Conservation (phyloP, 2,888 invertebrate genomes). For the Doris montereyensis region DNA sequence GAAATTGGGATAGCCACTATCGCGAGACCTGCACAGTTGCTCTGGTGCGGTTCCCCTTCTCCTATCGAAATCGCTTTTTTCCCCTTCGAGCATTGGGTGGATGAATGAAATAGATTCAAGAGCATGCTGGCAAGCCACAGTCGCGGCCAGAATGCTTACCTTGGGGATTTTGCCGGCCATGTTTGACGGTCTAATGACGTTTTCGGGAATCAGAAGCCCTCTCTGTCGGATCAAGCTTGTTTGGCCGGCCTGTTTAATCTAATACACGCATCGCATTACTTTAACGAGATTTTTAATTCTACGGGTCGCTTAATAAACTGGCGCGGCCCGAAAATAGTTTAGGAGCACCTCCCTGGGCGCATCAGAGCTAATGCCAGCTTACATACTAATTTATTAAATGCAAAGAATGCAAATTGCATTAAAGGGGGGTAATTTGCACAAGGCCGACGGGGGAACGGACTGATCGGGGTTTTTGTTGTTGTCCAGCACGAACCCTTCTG, state of each 20-base stretch:
- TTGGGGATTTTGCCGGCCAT: not conserved
- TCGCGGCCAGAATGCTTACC: conserved; percentile 19
- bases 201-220: not conserved
- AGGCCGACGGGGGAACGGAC: conserved; percentile 44
- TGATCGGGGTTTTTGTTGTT: no score
- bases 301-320: conserved; percentile 45
- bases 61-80: no score
- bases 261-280: conserved; percentile 56
- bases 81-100: no score
- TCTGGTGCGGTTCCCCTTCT: no score
- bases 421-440: conserved; percentile 57
- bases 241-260: conserved; percentile 51
- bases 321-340: conserved; percentile 42
- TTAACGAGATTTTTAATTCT: conserved; percentile 54
- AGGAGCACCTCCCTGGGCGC: conserved; percentile 47
- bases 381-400: conserved; percentile 61
- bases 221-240: conserved; percentile 40
- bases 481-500: no score
- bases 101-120: conserved; percentile 21
- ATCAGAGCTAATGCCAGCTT: conserved; percentile 47
- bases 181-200: conserved; percentile 42
- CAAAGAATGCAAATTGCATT: conserved; percentile 60
- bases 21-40: no score
- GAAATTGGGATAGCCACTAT: no score
- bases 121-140: conserved; percentile 19